phyloP scores from a whole-genome alignment of 2,113 vertebrate genomes.

The Ammodytes marinus region DNA sequence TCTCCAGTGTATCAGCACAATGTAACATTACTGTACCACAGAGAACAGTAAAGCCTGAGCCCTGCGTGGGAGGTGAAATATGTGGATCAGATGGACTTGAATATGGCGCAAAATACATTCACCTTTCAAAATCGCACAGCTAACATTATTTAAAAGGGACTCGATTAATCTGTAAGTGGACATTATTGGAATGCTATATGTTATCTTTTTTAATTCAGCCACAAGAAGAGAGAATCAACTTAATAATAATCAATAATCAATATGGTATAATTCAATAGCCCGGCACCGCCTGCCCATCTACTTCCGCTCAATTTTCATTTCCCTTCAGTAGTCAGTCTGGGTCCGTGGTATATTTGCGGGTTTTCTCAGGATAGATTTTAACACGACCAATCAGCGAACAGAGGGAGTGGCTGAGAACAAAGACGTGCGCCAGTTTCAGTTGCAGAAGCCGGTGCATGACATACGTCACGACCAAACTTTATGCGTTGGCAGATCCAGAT shows the following conservation, averaged over 20 bases:
- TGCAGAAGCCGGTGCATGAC: too few relatives aligned
- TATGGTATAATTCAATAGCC: too few relatives aligned
- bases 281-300: too few relatives aligned
- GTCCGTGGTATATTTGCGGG: too few relatives aligned
- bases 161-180: not conserved
- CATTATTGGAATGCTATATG: not conserved
- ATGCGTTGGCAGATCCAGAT: too few relatives aligned
- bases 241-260: not conserved
- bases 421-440: too few relatives aligned
- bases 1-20: slow-evolving; percentile 65
- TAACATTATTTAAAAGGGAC: slow-evolving; percentile 8
- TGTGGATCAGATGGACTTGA: slow-evolving; percentile 40
- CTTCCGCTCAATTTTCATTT: too few relatives aligned
- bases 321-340: too few relatives aligned
- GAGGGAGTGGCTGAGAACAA: too few relatives aligned
- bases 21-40: slow-evolving; percentile 49
- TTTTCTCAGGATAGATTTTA: too few relatives aligned
- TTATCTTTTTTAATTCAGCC: not conserved
- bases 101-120: slow-evolving; percentile 13
- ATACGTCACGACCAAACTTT: too few relatives aligned
- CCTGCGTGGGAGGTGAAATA: slow-evolving; percentile 35
- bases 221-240: slow-evolving; percentile 2
- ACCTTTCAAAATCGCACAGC: slow-evolving; percentile 18
- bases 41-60: slow-evolving; percentile 24
- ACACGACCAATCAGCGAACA: too few relatives aligned